These are phyloP conservation scores for Meta bourneti DNA, from an alignment of 2,888 invertebrate genomes.

Conservation along the genomic window DNA sequence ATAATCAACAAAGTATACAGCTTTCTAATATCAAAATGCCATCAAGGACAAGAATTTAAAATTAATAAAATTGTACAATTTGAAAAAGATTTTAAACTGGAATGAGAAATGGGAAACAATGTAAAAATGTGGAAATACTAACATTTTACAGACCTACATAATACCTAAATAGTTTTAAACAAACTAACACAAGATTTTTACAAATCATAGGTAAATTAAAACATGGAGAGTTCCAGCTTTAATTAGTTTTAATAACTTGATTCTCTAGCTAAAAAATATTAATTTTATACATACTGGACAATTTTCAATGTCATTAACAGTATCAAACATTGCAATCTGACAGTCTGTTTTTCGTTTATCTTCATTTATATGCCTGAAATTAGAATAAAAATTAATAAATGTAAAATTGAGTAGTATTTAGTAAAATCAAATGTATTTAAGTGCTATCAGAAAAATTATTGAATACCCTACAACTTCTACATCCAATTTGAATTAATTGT, in stretches of 20 bases:
- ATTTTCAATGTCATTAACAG: conserved; percentile 98
- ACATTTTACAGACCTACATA: background rate
- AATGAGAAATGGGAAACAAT: background rate
- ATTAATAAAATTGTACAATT: no score
- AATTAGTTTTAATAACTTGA: background rate
- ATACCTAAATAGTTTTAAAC: background rate
- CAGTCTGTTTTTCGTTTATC: conserved; percentile 98
- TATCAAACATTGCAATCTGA: conserved; percentile 96
- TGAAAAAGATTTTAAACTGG: no score
- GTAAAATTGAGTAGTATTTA: background rate
- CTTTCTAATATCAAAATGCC: no score
- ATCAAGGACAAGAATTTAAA: no score
- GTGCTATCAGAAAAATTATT: background rate
- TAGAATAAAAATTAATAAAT: background rate
- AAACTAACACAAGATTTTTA: background rate
- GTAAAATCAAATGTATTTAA: background rate
- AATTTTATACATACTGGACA: conserved; percentile 88
- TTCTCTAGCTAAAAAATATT: background rate
- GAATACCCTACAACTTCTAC: background rate
- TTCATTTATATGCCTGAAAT: conserved; percentile 91
- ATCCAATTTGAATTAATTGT: background rate
- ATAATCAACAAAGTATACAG: no score
- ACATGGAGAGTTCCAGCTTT: background rate
- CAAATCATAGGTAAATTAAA: background rate
- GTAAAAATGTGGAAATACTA: background rate